Evolutionary conservation across 53 echinoderm and acorn worm species (phyloP), one percentile per base, ranked within the genome.

Genomic region (Mesocentrotus franciscanus): DNA sequence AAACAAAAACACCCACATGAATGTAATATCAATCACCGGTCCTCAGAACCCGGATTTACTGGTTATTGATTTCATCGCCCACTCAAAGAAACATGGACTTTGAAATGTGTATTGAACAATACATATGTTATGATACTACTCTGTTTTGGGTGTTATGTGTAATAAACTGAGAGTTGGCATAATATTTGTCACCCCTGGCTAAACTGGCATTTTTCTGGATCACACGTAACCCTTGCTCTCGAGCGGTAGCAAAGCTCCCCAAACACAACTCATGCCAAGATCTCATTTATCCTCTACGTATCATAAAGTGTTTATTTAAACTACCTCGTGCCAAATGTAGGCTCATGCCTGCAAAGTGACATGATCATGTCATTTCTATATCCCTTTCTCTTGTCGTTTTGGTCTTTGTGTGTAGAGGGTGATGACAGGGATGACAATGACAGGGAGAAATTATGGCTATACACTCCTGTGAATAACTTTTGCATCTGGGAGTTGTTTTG

Each of bases 131-230:
- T 34, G 30, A 87, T 61, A 36, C 56, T 90, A 34, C 55, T 32
- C 33, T 59, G 79, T 95, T 36, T 61, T 90, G 1, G 35, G 34
- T 49, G 85, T 33, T 20, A 56, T 87, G 62, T 85, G 90, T 13
- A 68, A 60, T 68, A 18, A 84, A 57, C 29, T 81, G 79, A 49
- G 6, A 49, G 34, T 87, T 57, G 87, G 87, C 87, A 26, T 29
- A 27, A 6, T 57, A 58, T 87, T 87, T 87, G 10, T 59, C 58
- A 87, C 58, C 87, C 84, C 87, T 87, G 87, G 87, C 29, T 56
- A 57, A 87, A 58, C 26, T 87, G 81, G 58, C 87, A 87, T 87
- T 27, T 87, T 87, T 87, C 87, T 87, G 87, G 87, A 87, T 87
- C 87, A 57, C 87, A 57, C 87, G 58, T 87, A 87, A 87, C 58